These are phyloP conservation scores for Pterostichus niger DNA, from an alignment of 2,888 invertebrate species.

Conservation along the genomic window DNA sequence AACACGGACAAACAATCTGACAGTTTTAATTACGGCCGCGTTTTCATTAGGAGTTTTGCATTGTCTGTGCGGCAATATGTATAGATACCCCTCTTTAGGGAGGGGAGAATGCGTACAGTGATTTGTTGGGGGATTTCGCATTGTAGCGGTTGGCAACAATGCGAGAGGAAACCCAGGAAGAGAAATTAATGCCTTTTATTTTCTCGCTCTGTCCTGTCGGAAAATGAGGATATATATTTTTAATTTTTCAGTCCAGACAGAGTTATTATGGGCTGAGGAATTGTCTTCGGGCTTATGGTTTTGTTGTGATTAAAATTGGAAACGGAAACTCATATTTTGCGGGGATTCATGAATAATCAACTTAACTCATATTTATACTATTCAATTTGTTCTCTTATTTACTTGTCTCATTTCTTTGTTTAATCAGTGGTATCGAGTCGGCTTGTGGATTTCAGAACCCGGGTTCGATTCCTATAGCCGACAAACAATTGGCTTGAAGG, in stretches of 20 bases:
- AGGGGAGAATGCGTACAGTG: conserved; percentile 53
- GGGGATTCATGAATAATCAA: conserved; percentile 29
- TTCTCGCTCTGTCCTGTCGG: conserved; percentile 50
- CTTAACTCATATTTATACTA: background rate
- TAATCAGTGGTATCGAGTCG: too few species aligned
- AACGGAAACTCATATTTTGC: conserved; percentile 36
- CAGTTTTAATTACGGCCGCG: conserved; percentile 63
- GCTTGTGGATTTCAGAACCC: too few species aligned
- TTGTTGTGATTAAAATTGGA: conserved; percentile 40
- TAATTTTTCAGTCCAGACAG: conserved; percentile 50
- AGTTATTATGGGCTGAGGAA: conserved; percentile 36
- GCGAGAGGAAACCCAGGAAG: conserved; percentile 47
- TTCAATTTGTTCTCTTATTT: too few species aligned
- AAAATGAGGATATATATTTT: conserved; percentile 62
- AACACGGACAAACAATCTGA: conserved; percentile 60
- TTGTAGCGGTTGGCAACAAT: conserved; percentile 62
- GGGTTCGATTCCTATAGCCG: too few species aligned
- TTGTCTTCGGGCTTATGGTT: conserved; percentile 38
- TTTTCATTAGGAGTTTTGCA: conserved; percentile 64
- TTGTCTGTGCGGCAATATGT: conserved; percentile 52
- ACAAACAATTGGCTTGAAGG: too few species aligned
- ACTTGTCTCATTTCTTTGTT: too few species aligned
- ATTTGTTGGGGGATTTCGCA: conserved; percentile 65
- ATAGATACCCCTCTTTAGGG: conserved; percentile 47
- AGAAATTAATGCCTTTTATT: conserved; percentile 65